Percentiles rank a stretch among this genome's conserved stretches.
phyloP scores from a whole-genome alignment of 2,888 invertebrate species.

The Myopa testacea region DNA sequence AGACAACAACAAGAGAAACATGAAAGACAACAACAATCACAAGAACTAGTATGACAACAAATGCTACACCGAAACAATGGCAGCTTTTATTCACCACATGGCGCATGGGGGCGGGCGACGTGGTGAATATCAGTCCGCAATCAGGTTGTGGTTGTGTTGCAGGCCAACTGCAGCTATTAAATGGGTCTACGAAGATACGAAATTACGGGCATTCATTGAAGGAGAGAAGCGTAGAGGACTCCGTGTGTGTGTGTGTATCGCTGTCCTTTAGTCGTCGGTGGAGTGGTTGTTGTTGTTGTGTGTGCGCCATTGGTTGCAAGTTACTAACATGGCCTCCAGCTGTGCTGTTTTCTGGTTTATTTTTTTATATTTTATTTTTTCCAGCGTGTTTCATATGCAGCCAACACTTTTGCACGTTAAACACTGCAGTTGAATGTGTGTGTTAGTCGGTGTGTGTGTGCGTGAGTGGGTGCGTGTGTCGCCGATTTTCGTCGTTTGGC shows the following conservation, averaged over 20 bases:
- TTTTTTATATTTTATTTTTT: too few species aligned
- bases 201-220: background rate
- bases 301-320: background rate
- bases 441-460: background rate
- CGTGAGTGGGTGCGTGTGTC: background rate
- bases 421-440: background rate
- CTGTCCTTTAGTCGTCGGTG: background rate
- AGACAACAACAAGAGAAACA: background rate
- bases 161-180: constrained; percentile 14
- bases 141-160: background rate
- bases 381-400: too few species aligned
- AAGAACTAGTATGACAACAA: too few species aligned
- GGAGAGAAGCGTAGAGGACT: background rate
- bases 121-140: constrained; percentile 1
- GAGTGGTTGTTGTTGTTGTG: background rate
- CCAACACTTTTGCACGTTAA: too few species aligned
- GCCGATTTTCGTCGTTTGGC: too few species aligned
- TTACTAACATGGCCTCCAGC: background rate
- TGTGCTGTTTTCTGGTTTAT: background rate
- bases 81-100: background rate
- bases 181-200: background rate
- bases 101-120: too few species aligned
- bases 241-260: background rate
- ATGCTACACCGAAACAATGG: too few species aligned
- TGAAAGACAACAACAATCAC: background rate